Evolutionary conservation across 2,888 invertebrate species (phyloP).

Genomic region (Trichopoda pennipes): DNA sequence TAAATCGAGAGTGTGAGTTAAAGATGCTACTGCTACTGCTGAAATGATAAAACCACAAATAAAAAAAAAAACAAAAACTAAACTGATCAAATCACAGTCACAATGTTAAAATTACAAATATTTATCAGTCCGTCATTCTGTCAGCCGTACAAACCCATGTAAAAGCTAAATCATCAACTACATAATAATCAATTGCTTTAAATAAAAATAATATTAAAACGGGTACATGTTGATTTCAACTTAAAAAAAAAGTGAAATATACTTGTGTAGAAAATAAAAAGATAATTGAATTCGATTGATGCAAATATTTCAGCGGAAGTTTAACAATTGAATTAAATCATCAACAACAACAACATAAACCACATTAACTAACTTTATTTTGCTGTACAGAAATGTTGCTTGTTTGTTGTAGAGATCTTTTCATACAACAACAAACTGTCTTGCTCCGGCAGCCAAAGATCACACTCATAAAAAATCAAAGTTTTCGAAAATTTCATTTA

Average conservation of each 20-base stretch:
- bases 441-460: constrained; percentile 43
- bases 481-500: constrained; percentile 57
- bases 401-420: constrained; percentile 31
- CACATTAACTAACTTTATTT: constrained; percentile 53
- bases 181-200: constrained; percentile 69
- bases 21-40: constrained; percentile 46
- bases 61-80: constrained; percentile 28
- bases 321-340: constrained; percentile 68
- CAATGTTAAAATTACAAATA: constrained; percentile 47
- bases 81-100: constrained; percentile 57
- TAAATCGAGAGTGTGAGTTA: constrained; percentile 50
- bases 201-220: constrained; percentile 67
- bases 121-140: constrained; percentile 47
- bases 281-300: constrained; percentile 72
- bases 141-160: background rate
- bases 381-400: constrained; percentile 43
- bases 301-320: constrained; percentile 69
- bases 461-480: constrained; percentile 63
- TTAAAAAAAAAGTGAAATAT: constrained; percentile 18
- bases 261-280: constrained; percentile 53
- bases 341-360: constrained; percentile 31
- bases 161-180: constrained; percentile 51
- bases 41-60: too few species aligned
- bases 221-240: constrained; percentile 60
- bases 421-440: constrained; percentile 32